These are phyloP conservation scores for Chrysoperla carnea DNA, from an alignment of 1,140 invertebrate species.

Conservation along the genomic window DNA sequence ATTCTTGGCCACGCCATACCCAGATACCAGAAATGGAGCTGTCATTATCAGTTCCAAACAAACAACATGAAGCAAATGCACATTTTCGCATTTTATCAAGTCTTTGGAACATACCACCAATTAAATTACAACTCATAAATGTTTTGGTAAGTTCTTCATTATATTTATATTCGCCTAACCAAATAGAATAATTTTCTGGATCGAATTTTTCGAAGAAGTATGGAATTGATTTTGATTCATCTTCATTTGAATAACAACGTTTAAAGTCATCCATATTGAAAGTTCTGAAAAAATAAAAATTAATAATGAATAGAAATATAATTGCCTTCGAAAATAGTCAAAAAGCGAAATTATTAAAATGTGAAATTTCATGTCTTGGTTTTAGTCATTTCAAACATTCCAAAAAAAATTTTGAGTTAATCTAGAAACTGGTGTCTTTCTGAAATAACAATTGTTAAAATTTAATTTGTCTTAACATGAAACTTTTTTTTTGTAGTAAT, in stretches of 20 bases:
- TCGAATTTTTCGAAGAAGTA: constrained; percentile 99
- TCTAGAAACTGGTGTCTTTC: too few species aligned
- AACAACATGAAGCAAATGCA: constrained; percentile 81
- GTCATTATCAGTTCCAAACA: constrained; percentile 87
- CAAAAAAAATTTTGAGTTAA: too few species aligned
- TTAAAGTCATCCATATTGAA: constrained; percentile 98
- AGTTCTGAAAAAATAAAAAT: constrained; percentile 32
- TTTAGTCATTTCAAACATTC: too few species aligned
- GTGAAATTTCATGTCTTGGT: too few species aligned
- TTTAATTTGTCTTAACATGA: too few species aligned
- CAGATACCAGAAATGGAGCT: constrained; percentile 91
- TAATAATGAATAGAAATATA: background rate
- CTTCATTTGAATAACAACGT: constrained; percentile 91
- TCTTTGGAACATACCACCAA: constrained; percentile 80
- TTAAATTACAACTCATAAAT: constrained; percentile 91
- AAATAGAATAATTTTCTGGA: constrained; percentile 90
- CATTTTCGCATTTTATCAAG: constrained; percentile 95
- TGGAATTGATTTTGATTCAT: constrained; percentile 81
- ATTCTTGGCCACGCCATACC: constrained; percentile 90
- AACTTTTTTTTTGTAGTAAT: too few species aligned
- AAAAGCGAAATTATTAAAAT: too few species aligned
- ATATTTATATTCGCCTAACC: constrained; percentile 95
- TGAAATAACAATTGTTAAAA: too few species aligned
- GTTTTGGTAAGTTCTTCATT: constrained; percentile 79
- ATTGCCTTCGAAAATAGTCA: too few species aligned